These are phyloP conservation scores for Capreolus pygargus DNA, from an alignment of 2,113 vertebrate genomes.

Conservation along the genomic window DNA sequence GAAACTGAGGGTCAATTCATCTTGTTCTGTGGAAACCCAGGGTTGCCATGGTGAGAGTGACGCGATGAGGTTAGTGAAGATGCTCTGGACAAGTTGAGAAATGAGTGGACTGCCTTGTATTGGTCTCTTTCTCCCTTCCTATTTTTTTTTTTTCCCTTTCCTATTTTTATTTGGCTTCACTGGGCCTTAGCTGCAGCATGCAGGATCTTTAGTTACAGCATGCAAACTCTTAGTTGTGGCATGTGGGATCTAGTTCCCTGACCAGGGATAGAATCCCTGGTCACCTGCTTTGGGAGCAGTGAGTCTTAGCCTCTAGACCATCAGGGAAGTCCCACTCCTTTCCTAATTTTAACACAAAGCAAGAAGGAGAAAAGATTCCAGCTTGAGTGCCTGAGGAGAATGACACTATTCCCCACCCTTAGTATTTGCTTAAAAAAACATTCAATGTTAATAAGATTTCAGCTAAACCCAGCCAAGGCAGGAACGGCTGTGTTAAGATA, in stretches of 20 bases:
- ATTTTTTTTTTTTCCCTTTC: not conserved
- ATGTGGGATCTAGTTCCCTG: not conserved
- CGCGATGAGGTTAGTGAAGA: rapidly evolving
- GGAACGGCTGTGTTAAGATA: not conserved
- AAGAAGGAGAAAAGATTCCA: not conserved
- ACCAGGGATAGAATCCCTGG: not conserved
- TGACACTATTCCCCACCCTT: too few relatives aligned
- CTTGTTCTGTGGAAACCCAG: not conserved
- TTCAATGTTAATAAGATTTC: not conserved
- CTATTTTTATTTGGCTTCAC: not conserved
- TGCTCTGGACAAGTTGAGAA: not conserved
- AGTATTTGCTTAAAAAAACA: not conserved
- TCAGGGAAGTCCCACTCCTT: not conserved
- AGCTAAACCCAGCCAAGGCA: not conserved
- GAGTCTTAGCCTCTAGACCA: not conserved
- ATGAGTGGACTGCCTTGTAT: not conserved
- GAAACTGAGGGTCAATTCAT: not conserved
- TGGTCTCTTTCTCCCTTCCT: not conserved
- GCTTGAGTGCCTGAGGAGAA: not conserved
- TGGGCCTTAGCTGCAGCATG: not conserved
- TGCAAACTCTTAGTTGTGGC: not conserved
- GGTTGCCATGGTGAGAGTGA: rapidly evolving
- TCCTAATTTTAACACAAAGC: not conserved
- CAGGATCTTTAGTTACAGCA: not conserved
- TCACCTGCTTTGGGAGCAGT: not conserved